Evolutionary conservation across 2,797 vertebrate species (phyloP).

Genomic region (Dendrocincla fuliginosa): DNA sequence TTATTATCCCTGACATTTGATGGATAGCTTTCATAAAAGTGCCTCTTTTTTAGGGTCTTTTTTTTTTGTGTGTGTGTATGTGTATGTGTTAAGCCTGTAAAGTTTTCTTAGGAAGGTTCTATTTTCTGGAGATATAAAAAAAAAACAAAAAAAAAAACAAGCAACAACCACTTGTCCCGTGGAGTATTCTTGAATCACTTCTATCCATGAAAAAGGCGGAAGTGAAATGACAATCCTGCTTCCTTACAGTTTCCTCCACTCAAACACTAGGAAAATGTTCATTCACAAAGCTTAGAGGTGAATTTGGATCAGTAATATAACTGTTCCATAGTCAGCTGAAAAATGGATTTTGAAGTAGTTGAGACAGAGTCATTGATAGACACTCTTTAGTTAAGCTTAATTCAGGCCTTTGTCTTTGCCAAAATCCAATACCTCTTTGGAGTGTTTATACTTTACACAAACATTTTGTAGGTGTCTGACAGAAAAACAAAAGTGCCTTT

Average conservation of each 20-base stretch:
- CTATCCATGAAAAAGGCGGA: background rate
- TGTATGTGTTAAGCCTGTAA: slow-evolving; percentile 36
- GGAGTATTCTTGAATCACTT: background rate
- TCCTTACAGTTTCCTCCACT: background rate
- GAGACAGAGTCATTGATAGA: background rate
- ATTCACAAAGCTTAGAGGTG: background rate
- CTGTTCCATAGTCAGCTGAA: background rate
- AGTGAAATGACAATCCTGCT: slow-evolving; percentile 1
- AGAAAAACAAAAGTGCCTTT: slow-evolving; percentile 57
- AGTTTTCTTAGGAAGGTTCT: slow-evolving; percentile 39
- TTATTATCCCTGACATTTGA: slow-evolving; percentile 96
- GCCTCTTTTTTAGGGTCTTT: background rate
- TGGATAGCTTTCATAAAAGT: slow-evolving; percentile 94
- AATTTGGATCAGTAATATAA: background rate
- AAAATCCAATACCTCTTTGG: slow-evolving; percentile 21
- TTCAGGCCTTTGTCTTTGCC: slow-evolving; percentile 32
- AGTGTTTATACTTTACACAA: slow-evolving; percentile 55
- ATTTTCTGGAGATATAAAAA: slow-evolving; percentile 25
- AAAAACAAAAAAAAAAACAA: background rate
- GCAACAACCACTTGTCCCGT: background rate
- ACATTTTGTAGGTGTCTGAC: slow-evolving; percentile 37
- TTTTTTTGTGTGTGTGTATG: background rate
- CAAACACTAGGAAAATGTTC: background rate
- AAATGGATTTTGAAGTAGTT: background rate
- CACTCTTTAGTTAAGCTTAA: slow-evolving; percentile 27